Evolutionary conservation across 2,113 vertebrate genomes (phyloP).

Genomic region (Dunckerocampus dactyliophorus): DNA sequence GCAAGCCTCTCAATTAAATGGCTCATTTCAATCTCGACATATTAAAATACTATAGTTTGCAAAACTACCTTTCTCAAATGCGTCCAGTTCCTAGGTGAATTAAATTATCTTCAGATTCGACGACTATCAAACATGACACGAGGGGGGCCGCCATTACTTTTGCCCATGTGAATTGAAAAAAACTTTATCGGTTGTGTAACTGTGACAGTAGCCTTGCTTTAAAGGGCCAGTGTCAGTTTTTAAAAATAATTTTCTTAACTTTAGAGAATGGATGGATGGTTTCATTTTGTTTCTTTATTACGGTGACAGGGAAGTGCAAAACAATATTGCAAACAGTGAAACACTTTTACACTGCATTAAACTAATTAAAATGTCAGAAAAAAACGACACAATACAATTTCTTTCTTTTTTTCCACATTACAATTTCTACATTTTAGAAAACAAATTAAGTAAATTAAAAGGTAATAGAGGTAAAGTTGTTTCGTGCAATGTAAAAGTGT

Average conservation of each 20-base stretch:
- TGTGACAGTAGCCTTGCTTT: neutral
- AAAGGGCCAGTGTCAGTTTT: neutral
- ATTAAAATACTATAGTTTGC: fast-evolving
- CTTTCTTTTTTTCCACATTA: too few relatives aligned
- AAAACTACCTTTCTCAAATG: neutral
- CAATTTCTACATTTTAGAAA: too few relatives aligned
- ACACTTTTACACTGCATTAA: neutral
- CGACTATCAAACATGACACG: constrained; percentile 38
- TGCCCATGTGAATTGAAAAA: constrained; percentile 59
- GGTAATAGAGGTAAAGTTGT: too few relatives aligned
- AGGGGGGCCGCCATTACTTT: constrained; percentile 67
- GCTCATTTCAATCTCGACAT: neutral
- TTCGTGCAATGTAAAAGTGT: too few relatives aligned
- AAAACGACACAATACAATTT: too few relatives aligned
- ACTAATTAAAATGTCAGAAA: too few relatives aligned
- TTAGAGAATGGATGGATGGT: too few relatives aligned
- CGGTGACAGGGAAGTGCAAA: too few relatives aligned
- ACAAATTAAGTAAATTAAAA: too few relatives aligned
- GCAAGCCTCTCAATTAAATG: neutral
- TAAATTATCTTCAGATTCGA: neutral
- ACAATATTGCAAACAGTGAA: neutral
- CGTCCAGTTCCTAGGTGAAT: neutral
- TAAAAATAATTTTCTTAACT: too few relatives aligned
- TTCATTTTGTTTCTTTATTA: too few relatives aligned
- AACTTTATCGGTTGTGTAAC: constrained; percentile 36